A percentile compares a stretch with the other conserved stretches of the same genome.
Conservation (phyloP, 2,113 vertebrate species). For the Tragulus kanchil region DNA sequence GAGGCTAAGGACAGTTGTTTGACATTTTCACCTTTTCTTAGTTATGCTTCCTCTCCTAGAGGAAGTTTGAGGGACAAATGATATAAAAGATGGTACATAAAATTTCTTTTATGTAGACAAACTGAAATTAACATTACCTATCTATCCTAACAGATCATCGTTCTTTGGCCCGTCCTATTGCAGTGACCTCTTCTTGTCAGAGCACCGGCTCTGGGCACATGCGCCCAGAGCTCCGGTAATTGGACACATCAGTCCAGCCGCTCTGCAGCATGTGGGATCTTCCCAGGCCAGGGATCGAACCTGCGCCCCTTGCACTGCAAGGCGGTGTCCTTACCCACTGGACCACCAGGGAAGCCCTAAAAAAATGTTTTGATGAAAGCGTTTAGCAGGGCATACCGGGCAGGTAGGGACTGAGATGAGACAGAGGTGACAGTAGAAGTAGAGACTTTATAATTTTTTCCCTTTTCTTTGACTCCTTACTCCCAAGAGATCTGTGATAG, state of each 20-base stretch:
- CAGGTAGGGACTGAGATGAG: not conserved
- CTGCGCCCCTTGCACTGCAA: no score
- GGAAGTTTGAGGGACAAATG: slow-evolving; percentile 34
- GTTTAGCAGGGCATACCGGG: slow-evolving; percentile 30
- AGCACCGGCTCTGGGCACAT: no score
- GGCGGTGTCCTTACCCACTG: no score
- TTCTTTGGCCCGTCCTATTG: no score
- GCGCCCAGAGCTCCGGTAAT: no score
- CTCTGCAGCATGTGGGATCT: no score
- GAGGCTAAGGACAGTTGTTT: slow-evolving; percentile 2
- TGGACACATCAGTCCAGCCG: no score
- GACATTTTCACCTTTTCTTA: slow-evolving; percentile 27
- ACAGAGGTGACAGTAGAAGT: not conserved
- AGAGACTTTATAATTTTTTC: not conserved
- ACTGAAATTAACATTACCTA: slow-evolving; percentile 49
- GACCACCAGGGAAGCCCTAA: no score
- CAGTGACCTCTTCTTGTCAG: no score
- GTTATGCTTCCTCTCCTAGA: not conserved
- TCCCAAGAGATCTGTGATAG: slow-evolving; percentile 4
- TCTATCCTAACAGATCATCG: no score
- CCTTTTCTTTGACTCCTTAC: not conserved
- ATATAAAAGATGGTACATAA: not conserved
- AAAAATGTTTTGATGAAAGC: slow-evolving; percentile 45
- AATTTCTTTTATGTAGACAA: not conserved
- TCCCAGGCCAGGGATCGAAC: no score